Base-by-base conservation (phyloP, 2,113 vertebrate genomes). In the Galbula dea region DNA sequence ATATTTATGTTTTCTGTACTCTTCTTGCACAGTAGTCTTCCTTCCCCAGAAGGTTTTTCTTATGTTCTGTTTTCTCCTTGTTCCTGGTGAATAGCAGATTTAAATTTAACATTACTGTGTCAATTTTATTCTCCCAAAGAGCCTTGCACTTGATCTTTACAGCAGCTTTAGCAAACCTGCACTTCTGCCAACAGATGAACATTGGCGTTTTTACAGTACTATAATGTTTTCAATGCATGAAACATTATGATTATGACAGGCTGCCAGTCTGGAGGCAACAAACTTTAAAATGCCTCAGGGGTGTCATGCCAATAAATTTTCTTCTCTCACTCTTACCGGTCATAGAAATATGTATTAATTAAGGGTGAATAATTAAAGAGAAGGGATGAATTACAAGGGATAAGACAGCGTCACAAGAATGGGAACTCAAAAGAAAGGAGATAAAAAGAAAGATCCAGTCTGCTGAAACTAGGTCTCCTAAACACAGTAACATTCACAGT, bases 251-350 rank as follows among this genome's bases (percentile, higher is more conserved):
- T 93, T 88, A 67, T 46, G 77, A 93, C 46, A 93, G 52, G 73
- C 76, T 94, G 89, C 77, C 80, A 89, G 74, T 86, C 86, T 92
- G 81, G 57, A 94, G 81, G 87, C 81, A 95, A 51, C 52, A 92
- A 81, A 59, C 73, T 95, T 94, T 94, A 84, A 92, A 84, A 62
- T 75, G 89, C 81, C 89, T 94, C 86, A 54, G 57, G 59, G 80
- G 83, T 67, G 48, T 27, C 86, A 46, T 83, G 83, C 69, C 73
- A 89, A 45, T 78, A 77, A 94, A 61, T 90, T 86, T 57, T 68
- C 57, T 79, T 79, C 66, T 75, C 68, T 89, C 30, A 0, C 17
- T 82, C 72, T 59, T 67, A 82, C 43, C 8, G 8, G 32, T 18
- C 59, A 23, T 5, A 86, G 88, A 92, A 90, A 80, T 65, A 73